phyloP scores from a whole-genome alignment of 2,888 invertebrate genomes.

The Philaethria dido region DNA sequence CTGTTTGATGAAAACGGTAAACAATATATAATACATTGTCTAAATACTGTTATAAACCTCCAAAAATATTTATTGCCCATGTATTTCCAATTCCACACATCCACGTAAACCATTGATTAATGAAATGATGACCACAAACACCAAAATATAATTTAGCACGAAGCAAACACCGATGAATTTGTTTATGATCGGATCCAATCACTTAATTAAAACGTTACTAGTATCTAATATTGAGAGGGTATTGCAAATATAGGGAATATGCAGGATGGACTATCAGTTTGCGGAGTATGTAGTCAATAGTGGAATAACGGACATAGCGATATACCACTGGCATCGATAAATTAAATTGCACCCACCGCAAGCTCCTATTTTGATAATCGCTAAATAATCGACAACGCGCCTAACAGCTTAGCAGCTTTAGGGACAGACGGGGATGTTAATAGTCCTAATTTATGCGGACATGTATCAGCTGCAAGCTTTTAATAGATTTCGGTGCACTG shows the following conservation, averaged over 20 bases:
- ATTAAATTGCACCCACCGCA: constrained; percentile 67
- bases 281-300: constrained; percentile 36
- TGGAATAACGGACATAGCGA: constrained; percentile 28
- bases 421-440: constrained; percentile 48
- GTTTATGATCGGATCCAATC: constrained; percentile 43
- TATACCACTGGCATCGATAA: constrained; percentile 55
- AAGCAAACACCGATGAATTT: constrained; percentile 40
- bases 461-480: constrained; percentile 32
- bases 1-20: not conserved
- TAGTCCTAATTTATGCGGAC: constrained; percentile 59
- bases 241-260: constrained; percentile 56
- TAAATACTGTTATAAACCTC: constrained; percentile 17
- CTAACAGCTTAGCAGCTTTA: constrained; percentile 48
- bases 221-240: constrained; percentile 57
- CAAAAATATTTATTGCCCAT: constrained; percentile 20
- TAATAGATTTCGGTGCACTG: constrained; percentile 29
- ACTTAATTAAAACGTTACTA: constrained; percentile 58
- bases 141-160: constrained; percentile 39
- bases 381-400: constrained; percentile 67
- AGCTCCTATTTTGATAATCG: constrained; percentile 65
- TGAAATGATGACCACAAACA: constrained; percentile 31
- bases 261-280: constrained; percentile 40
- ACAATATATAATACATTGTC: not conserved
- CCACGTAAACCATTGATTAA: constrained; percentile 28
- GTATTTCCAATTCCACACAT: constrained; percentile 15